Evolutionary conservation across 2,797 vertebrate genomes (phyloP).

Genomic region (Myotis planiceps): DNA sequence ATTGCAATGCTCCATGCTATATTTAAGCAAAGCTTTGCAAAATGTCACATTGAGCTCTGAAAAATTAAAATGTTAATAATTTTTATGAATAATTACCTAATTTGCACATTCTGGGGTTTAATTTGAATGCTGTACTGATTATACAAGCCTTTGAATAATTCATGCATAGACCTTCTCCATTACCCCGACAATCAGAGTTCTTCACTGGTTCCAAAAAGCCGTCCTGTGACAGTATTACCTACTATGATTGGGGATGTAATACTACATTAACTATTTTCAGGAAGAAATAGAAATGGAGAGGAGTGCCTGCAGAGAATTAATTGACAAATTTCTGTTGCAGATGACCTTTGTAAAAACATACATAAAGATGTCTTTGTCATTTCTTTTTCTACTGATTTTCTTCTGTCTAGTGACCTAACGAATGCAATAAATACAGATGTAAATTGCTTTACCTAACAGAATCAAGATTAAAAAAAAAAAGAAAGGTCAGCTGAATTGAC

Average conservation of each 20-base stretch:
- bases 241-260: conserved; percentile 14
- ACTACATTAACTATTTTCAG: background rate
- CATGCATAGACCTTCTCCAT: conserved; percentile 62
- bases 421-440: background rate
- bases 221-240: conserved; percentile 47
- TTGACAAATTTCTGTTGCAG: conserved; percentile 59
- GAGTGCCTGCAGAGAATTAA: conserved; percentile 39
- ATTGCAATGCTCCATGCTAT: conserved; percentile 24
- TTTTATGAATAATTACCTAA: conserved; percentile 79
- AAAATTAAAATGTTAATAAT: conserved; percentile 79
- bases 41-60: conserved; percentile 66
- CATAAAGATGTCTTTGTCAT: background rate
- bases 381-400: background rate
- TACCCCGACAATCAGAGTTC: conserved; percentile 60
- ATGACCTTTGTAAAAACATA: conserved; percentile 52
- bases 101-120: conserved; percentile 73
- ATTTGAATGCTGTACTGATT: conserved; percentile 76
- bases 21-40: conserved; percentile 68
- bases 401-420: background rate
- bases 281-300: conserved; percentile 8
- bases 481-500: background rate
- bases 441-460: conserved; percentile 11
- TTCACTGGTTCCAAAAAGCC: conserved; percentile 23
- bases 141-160: conserved; percentile 75
- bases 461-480: conserved; percentile 6